Evolutionary conservation across 2,888 invertebrate species (phyloP).

Genomic region (Chaitophorus viminalis): DNA sequence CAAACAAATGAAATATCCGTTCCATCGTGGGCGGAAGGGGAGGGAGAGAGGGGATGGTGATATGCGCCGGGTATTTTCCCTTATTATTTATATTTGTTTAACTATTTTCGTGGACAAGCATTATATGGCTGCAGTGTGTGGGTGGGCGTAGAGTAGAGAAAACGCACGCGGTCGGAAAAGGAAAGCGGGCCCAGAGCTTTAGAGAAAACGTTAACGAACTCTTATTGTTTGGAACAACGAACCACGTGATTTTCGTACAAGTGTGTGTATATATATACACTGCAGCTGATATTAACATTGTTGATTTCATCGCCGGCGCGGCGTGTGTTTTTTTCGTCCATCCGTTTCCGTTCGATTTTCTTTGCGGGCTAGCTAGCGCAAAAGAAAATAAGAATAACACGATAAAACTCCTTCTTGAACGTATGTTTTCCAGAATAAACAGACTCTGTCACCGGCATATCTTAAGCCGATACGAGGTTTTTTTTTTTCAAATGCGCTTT

Average conservation of each 20-base stretch:
- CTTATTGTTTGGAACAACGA: conserved; percentile 47
- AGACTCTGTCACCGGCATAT: conserved; percentile 15
- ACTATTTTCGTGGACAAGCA: not conserved
- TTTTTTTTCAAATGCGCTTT: conserved; percentile 15
- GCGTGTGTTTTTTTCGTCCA: conserved; percentile 9
- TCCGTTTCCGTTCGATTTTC: conserved; percentile 44
- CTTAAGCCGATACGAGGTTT: not conserved
- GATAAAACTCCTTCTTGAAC: conserved; percentile 10
- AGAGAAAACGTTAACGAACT: conserved; percentile 53
- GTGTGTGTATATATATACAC: not conserved
- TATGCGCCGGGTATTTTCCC: not conserved
- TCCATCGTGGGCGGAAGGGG: not conserved
- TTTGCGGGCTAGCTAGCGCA: not conserved
- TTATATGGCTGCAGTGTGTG: not conserved
- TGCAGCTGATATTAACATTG: conserved; percentile 39
- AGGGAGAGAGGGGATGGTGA: too few relatives aligned
- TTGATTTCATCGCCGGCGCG: conserved; percentile 32
- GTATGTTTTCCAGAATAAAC: conserved; percentile 22
- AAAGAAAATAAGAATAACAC: conserved; percentile 23
- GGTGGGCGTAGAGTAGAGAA: not conserved
- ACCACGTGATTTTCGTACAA: conserved; percentile 38
- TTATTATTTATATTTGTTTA: conserved; percentile 25
- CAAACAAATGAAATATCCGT: conserved; percentile 18
- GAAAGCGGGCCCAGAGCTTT: conserved; percentile 14
- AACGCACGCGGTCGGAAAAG: not conserved